Evolutionary conservation across 2,113 vertebrate genomes (phyloP), one percentile per base, ranked within the genome.

Genomic region (Petrocephalus zakoni): DNA sequence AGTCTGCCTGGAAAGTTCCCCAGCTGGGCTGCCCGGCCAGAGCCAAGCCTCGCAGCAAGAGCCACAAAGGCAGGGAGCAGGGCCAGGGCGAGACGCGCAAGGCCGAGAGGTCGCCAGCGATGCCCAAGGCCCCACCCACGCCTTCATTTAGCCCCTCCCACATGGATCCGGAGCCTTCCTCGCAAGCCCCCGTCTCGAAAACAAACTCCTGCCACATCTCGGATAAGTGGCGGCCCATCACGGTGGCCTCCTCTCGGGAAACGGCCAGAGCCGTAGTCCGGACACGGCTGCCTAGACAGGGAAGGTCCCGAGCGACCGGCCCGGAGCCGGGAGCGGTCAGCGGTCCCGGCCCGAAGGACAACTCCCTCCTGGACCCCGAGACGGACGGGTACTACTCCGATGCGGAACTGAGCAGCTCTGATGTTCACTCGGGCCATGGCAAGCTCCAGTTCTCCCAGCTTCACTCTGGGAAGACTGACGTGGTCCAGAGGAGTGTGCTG

Each of bases 311-410:
- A 91, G 90, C 92, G 91, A 94, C 96, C 92, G 90, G 90, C 87
- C 0, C 94, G 89, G 0, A 82, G 90, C 15, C 89, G 92, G 92
- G 89, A 92, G 91, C 87, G 25, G 85, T 51, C 15, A 46, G 86
- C 47, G 47, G 89, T 88, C 10, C 55, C 22, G 87, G 88, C 64
- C 92, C n/a, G 88, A 96, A 96, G 92, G 94, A 94, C 93, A 90
- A 90, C 34, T 90, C 96, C 51, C 94, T 95, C 47, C 95, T 96
- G 82, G 96, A 97, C 29, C 56, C 95, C 0, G 97, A 97, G 92
- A 96, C 97, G 64, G 97, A 99, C 49, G 97, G 97, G 81, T 99
- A 97, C 94, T 99, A 97, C 94, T 97, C 97, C 0, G 98, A 99
- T 4, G 97, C 94, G 0, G 97, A 99, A 93, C 97, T 97, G 95